These are phyloP conservation scores for Scaptomyza montana DNA, from an alignment of 1,140 invertebrate species.

Conservation along the genomic window DNA sequence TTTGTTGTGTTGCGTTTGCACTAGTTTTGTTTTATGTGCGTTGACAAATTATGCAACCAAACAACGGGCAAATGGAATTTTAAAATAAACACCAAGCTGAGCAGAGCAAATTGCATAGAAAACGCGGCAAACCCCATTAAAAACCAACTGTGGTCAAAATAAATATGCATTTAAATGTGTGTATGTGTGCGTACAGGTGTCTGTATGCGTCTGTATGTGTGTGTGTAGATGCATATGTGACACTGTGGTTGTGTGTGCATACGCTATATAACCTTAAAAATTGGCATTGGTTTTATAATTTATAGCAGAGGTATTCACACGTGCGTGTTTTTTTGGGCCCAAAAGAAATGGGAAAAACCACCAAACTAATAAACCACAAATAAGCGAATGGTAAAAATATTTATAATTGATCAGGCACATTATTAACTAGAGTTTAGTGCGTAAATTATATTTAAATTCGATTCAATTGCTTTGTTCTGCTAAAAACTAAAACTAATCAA, in stretches of 20 bases:
- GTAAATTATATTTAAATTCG: constrained; percentile 13
- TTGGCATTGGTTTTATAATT: constrained; percentile 71
- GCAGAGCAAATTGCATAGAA: constrained; percentile 17
- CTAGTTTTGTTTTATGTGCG: constrained; percentile 50
- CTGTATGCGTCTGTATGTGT: constrained; percentile 23
- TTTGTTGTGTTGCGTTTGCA: neutral
- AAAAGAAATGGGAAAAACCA: constrained; percentile 21
- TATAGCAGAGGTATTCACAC: constrained; percentile 50
- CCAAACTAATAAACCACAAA: constrained; percentile 57
- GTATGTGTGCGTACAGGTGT: constrained; percentile 6
- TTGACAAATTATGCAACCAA: constrained; percentile 66
- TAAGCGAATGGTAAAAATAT: constrained; percentile 39
- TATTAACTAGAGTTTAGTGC: constrained; percentile 36
- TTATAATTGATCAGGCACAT: constrained; percentile 44
- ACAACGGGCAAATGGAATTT: constrained; percentile 31
- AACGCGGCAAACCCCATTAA: constrained; percentile 68
- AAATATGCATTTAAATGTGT: constrained; percentile 24
- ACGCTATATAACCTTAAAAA: constrained; percentile 60
- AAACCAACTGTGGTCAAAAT: constrained; percentile 78
- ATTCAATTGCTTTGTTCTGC: constrained; percentile 6
- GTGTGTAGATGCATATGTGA: constrained; percentile 49
- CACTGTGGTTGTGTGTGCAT: constrained; percentile 15
- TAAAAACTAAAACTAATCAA: too few relatives aligned
- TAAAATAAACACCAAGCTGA: constrained; percentile 31
- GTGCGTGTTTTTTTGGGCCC: neutral